Evolutionary conservation across 1,140 invertebrate species (phyloP).

Genomic region (Megalonaias nervosa): DNA sequence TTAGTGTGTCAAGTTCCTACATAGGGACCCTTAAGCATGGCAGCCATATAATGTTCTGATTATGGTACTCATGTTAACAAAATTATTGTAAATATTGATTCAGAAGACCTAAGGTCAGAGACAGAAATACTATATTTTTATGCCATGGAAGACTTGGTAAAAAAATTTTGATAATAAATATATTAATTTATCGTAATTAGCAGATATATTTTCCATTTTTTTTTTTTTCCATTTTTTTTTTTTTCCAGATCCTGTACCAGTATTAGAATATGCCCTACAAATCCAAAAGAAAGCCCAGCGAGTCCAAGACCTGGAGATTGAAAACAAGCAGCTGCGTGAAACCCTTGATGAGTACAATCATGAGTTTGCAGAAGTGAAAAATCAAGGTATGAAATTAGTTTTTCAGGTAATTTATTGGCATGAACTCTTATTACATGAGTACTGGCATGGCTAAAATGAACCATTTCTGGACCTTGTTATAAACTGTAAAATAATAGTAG

Average conservation of each 20-base stretch:
- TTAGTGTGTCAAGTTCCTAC: no score
- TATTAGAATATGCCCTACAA: slow-evolving; percentile 71
- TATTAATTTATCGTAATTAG: no score
- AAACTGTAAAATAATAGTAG: neutral
- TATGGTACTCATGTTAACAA: no score
- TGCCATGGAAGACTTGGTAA: no score
- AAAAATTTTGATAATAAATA: no score
- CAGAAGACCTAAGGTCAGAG: no score
- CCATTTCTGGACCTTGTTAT: neutral
- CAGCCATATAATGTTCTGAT: no score
- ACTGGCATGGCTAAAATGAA: neutral
- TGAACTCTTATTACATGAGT: no score
- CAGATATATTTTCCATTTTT: no score
- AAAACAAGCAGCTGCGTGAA: slow-evolving; percentile 74
- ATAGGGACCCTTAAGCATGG: no score
- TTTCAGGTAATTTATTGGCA: neutral
- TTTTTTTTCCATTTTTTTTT: neutral
- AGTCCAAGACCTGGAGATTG: slow-evolving; percentile 74
- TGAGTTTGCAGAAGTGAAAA: slow-evolving; percentile 75
- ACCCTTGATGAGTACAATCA: slow-evolving; percentile 75
- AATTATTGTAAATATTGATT: no score
- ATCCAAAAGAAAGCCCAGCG: slow-evolving; percentile 73
- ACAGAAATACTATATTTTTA: no score
- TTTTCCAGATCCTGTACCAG: slow-evolving; percentile 71
- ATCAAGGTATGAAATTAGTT: slow-evolving; percentile 69